Base-by-base conservation (phyloP, 2,888 invertebrate species). In the Ferrisia virgata region DNA sequence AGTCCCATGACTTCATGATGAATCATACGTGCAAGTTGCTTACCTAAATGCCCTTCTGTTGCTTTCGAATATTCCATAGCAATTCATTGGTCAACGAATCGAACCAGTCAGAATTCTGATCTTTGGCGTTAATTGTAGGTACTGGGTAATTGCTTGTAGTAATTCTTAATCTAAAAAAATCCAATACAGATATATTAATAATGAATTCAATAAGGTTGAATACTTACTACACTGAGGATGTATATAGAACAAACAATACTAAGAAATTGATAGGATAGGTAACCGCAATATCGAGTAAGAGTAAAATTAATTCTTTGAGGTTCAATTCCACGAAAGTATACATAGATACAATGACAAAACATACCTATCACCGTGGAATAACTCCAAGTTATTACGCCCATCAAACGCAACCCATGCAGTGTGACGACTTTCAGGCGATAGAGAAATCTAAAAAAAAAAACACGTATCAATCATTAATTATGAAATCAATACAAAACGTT, bases 341-440 rank as follows among this genome's bases (percentile, higher is more conserved):
- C n/a, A n/a, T n/a, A n/a, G n/a, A n/a, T 3, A n/a, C 3, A 9
- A 33, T 72, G 40, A 79, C 11, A 40, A 28, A 28, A 15, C 84
- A 58, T 92, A 96, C 96, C 95, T 94, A 91, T 98, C 97, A 87
- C 97, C 97, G 88, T 96, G 96, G 86, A 94, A 92, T 83, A 98
- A 91, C 89, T 98, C 97, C 90, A 97, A 97, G 85, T 98, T 92
- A 90, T 94, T 96, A 88, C 98, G 92, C 36, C 98, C 98, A 90
- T 98, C 98, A 90, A 98, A 98, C 5, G 98, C 98, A 81, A 98
- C 97, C 98, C 97, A 98, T 86, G 97, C 96, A 9, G 96, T 96
- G 89, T 96, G 96, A 87, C 95, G 92, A 89, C 95, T 95, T 88
- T 96, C 95, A 85, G 95, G 95, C 33, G 95, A 95, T 86, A 96